Percentiles rank a stretch among this genome's conserved stretches.
These are phyloP conservation scores for Platygyra sinensis DNA, from an alignment of 64 coral and sea anemone species.

Conservation along the genomic window DNA sequence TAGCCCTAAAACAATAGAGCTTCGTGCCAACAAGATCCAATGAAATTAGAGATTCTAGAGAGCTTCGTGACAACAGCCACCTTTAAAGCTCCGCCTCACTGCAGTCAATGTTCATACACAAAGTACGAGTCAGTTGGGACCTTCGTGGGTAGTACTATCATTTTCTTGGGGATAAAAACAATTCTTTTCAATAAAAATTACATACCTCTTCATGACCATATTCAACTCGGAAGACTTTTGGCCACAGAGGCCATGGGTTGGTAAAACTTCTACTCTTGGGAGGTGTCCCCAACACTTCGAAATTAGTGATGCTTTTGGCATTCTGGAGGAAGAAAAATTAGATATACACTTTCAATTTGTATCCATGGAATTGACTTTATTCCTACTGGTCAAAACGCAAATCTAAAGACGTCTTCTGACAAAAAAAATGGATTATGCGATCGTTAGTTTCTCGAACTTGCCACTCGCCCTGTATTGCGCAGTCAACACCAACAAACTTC, in stretches of 20 bases:
- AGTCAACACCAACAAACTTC: too few species aligned
- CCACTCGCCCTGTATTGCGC: too few species aligned
- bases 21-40: too few species aligned
- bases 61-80: too few species aligned
- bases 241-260: slow-evolving; percentile 98
- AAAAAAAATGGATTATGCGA: too few species aligned
- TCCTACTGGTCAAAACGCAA: too few species aligned
- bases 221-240: slow-evolving; percentile 88
- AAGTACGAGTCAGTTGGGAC: too few species aligned
- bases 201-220: slow-evolving; percentile 97
- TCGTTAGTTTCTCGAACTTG: too few species aligned
- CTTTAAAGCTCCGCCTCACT: too few species aligned
- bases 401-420: background rate
- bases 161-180: background rate
- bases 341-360: background rate
- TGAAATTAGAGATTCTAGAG: too few species aligned
- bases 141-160: background rate
- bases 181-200: background rate
- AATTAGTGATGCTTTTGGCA: slow-evolving; percentile 93
- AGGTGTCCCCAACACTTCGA: slow-evolving; percentile 79
- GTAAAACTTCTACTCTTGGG: slow-evolving; percentile 61
- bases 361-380: background rate
- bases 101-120: too few species aligned
- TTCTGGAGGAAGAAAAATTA: slow-evolving; percentile 40
- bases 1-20: too few species aligned